Evolutionary conservation across 2,888 invertebrate genomes (phyloP).

Genomic region (Opisthograptis luteolata): DNA sequence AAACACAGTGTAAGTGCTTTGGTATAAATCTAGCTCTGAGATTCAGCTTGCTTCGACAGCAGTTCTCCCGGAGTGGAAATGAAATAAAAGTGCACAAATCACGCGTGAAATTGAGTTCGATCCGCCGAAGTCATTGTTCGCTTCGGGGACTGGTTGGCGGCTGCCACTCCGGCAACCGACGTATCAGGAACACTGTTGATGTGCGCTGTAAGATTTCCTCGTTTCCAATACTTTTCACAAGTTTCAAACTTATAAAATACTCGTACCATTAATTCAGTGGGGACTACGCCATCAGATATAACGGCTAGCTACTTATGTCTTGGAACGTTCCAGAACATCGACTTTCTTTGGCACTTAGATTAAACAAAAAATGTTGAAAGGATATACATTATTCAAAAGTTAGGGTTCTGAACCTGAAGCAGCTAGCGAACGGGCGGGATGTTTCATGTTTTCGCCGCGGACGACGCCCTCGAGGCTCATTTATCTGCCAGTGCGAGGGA

Average conservation of each 20-base stretch:
- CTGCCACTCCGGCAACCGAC: conserved; percentile 36
- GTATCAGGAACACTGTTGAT: conserved; percentile 41
- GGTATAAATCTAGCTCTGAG: conserved; percentile 39
- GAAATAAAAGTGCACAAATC: conserved; percentile 79
- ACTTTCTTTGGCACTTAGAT: conserved; percentile 49
- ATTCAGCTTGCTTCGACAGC: conserved; percentile 50
- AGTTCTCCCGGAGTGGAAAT: conserved; percentile 64
- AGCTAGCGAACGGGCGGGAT: conserved; percentile 52
- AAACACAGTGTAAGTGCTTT: conserved; percentile 32
- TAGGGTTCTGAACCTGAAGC: conserved; percentile 53
- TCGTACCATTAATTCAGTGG: background rate
- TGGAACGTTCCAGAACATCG: conserved; percentile 40
- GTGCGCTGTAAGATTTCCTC: conserved; percentile 20
- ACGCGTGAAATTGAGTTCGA: conserved; percentile 82
- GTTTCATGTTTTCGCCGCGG: conserved; percentile 66
- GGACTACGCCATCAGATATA: too few relatives aligned
- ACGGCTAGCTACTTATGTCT: conserved; percentile 37
- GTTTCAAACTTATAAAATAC: conserved; percentile 12
- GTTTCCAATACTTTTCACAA: conserved; percentile 16
- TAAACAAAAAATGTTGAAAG: conserved; percentile 62
- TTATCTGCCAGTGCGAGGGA: conserved; percentile 65
- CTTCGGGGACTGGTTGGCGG: conserved; percentile 58
- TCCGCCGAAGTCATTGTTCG: conserved; percentile 70
- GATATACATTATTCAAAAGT: conserved; percentile 73
- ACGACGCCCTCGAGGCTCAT: conserved; percentile 67